Percentiles rank a stretch among this genome's conserved stretches.
Conservation (phyloP, 2,113 vertebrate genomes). For the Corythornis cristatus region DNA sequence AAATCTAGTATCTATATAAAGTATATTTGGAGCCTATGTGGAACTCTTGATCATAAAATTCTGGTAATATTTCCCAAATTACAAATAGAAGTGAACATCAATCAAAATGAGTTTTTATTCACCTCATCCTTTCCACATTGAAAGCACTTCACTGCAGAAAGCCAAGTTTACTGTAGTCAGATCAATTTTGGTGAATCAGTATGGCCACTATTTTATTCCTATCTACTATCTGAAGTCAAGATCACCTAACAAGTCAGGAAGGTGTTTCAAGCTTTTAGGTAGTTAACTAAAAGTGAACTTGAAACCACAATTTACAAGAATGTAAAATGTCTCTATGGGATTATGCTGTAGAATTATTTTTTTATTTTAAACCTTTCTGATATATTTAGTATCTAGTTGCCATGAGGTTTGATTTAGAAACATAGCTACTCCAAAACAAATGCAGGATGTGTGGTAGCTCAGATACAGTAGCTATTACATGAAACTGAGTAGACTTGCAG, state of each 20-base stretch:
- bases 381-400: neutral
- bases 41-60: neutral
- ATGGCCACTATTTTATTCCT: neutral
- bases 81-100: neutral
- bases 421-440: neutral
- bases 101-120: neutral
- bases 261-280: neutral
- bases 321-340: fast-evolving
- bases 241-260: neutral
- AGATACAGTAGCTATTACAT: neutral
- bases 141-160: neutral
- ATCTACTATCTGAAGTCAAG: neutral
- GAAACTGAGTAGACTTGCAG: neutral
- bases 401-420: neutral
- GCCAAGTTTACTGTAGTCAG: neutral
- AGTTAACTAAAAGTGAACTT: neutral
- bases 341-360: neutral
- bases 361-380: neutral
- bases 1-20: neutral
- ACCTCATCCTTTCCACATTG: neutral
- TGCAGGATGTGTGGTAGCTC: neutral
- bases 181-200: neutral
- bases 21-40: fast-evolving
- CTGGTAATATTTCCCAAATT: neutral
- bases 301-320: neutral